Evolutionary conservation across 2,797 vertebrate species (phyloP), one percentile per base, ranked within the genome.

Genomic region (Synaphobranchus kaupii): DNA sequence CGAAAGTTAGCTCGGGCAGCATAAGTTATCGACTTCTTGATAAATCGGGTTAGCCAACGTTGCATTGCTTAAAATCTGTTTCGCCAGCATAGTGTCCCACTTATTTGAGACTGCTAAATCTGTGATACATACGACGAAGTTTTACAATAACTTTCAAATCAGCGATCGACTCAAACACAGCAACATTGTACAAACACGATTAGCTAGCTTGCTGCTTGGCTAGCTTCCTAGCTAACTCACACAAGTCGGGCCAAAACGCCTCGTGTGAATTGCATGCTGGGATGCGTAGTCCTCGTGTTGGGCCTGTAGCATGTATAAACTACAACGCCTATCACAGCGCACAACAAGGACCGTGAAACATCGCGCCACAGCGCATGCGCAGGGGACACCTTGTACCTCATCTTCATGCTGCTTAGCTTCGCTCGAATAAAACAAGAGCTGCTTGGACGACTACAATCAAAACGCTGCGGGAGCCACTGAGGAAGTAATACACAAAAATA

Each of bases 331-430:
- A 47, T 71, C 89, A 71, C 28, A 78, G 25, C 60, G 90, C 90
- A 96, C 96, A 96, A 94, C 95, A 87, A 76, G 86, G 91, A 95
- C 96, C 94, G 92, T 90, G 93, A 89, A 93, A 92, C 93, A 87
- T 84, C 91, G 95, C 94, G 94, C 88, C 85, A 90, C 48, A 47
- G 96, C 96, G 97, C 97, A 95, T 95, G 96, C 92, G 96, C 95
- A 93, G 87, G 90, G 86, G 88, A 83, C 91, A 90, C 91, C 86
- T 88, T 88, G 93, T 91, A 95, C 94, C 93, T 96, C 96, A 93
- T 96, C 96, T 96, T 95, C 95, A 94, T 96, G 94, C 95, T 94
- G 93, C 91, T 94, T 93, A 92, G 93, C 94, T 94, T 94, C 94
- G 92, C 93, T 92, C 92, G 92, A 95, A 94, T 94, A 94, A 96